Evolutionary conservation across 2,888 invertebrate genomes (phyloP), one percentile per base, ranked within the genome.

Genomic region (Heteropelma amictum): DNA sequence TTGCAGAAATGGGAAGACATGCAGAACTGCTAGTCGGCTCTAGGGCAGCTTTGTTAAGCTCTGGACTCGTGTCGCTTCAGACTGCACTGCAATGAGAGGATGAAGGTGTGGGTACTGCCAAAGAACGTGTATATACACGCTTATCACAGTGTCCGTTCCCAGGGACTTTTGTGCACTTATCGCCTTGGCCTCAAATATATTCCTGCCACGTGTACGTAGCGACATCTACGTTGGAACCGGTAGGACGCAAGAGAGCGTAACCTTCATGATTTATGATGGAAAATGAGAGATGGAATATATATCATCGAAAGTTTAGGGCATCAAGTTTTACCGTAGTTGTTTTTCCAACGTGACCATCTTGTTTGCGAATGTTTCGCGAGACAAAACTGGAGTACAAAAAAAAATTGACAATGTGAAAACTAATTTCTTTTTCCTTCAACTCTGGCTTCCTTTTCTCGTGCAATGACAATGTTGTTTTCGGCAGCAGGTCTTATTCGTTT

Each of bases 381-480:
- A 4, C 30, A 33, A 56, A 80, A 64, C 71, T 51, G 72, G 71
- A 77, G 77, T 72, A 61, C 53, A 58, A 47, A 78, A 79, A 82
- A 82, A 71, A n/a, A n/a, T n/a, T n/a, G n/a, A n/a, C 72, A 65
- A 64, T 64, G 40, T 56, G 65, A 40, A 68, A 73, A 71, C 53
- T 47, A 69, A 75, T 74, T 77, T 77, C 80, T 78, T 71, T 77
- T 21, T 40, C 64, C 71, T 78, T 77, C 80, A 78, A 73, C 72
- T 76, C 76, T 79, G 78, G 12, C 73, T 71, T 63, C 75, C 75
- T 73, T 78, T 77, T 78, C 77, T 76, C 76, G 14, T 14, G 12
- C 80, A 85, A 81, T 81, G 82, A 86, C 83, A 87, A 86, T 86
- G 85, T 87, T 86, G 85, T 87, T 81, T 83, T 81, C 83, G 83